Evolutionary conservation across 2,113 vertebrate genomes (phyloP).

Genomic region (Perognathus longimembris): DNA sequence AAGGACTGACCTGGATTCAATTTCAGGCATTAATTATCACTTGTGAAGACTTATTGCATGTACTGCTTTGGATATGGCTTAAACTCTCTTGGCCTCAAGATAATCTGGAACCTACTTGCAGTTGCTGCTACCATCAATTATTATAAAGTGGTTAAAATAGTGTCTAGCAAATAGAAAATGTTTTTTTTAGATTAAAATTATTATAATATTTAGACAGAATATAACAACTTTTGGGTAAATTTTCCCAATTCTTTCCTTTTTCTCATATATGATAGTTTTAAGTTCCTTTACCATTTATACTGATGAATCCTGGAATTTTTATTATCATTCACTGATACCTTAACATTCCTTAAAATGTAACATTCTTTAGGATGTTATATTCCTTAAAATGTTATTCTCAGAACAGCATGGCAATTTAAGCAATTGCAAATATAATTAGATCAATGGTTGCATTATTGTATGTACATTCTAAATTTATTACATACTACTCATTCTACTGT

Average conservation of each 20-base stretch:
- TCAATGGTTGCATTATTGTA: neutral
- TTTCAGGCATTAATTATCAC: neutral
- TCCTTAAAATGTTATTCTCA: conserved; percentile 10
- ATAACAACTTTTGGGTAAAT: neutral
- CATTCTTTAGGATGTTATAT: no score
- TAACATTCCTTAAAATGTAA: conserved; percentile 13
- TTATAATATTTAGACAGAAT: neutral
- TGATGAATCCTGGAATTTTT: neutral
- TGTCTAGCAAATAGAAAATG: conserved; percentile 16
- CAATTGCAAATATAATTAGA: neutral
- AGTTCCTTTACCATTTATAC: neutral
- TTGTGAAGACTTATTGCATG: neutral
- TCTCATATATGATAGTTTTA: neutral
- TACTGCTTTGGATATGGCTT: neutral
- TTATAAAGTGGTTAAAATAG: neutral
- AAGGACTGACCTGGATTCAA: neutral
- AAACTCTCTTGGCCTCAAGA: neutral
- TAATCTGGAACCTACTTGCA: neutral
- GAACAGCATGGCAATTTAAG: neutral
- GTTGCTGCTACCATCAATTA: conserved; percentile 8
- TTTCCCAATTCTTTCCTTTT: neutral
- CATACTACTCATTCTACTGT: neutral
- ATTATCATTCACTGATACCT: neutral
- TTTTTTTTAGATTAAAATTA: conserved; percentile 7
- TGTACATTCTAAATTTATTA: neutral